Evolutionary conservation across 2,113 vertebrate species (phyloP).

Genomic region (Mirounga angustirostris): DNA sequence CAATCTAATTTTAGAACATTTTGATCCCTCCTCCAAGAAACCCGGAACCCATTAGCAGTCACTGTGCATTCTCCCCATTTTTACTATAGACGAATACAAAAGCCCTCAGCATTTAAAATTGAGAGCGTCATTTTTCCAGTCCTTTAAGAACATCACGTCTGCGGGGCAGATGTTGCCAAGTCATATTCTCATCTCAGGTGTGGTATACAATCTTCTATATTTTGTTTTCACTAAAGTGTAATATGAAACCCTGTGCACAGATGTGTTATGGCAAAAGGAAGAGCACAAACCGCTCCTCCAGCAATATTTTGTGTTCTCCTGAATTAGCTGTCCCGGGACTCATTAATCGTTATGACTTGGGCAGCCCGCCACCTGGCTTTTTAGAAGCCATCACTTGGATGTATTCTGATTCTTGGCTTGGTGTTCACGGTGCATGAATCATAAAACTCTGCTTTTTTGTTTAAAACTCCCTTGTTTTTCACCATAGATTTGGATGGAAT

Average conservation of each 20-base stretch:
- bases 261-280: background rate
- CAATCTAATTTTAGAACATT: background rate
- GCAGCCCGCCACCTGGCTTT: slow-evolving; percentile 27
- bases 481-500: background rate
- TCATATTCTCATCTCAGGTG: background rate
- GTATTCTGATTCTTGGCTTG: background rate
- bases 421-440: background rate
- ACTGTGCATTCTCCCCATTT: background rate
- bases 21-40: background rate
- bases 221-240: background rate
- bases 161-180: background rate
- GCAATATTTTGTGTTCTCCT: background rate
- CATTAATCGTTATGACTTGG: background rate
- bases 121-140: background rate
- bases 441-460: slow-evolving; percentile 20
- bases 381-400: slow-evolving; percentile 52
- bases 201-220: background rate
- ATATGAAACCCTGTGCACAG: background rate
- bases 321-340: slow-evolving; percentile 32
- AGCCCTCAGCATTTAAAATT: background rate
- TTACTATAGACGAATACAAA: background rate
- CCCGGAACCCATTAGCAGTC: background rate
- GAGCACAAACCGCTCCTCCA: background rate
- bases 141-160: background rate
- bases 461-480: background rate